Evolutionary conservation across 2,888 invertebrate species (phyloP).

Genomic region (Nomada lathburiana): DNA sequence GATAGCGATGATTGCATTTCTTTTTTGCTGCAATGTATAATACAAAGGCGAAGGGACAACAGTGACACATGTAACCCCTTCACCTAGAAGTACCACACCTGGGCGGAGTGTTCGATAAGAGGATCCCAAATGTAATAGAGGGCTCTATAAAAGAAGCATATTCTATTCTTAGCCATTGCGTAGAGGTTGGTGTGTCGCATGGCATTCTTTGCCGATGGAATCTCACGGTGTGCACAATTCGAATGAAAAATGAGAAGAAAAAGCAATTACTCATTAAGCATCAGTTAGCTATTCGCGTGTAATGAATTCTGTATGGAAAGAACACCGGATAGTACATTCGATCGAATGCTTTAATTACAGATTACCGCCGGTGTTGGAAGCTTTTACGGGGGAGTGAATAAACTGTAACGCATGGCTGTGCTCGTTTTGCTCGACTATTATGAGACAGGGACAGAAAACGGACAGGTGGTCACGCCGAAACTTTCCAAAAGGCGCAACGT

Average conservation of each 20-base stretch:
- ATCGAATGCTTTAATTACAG: no score
- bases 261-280: not conserved
- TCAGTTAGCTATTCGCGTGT: not conserved
- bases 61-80: slow-evolving; percentile 41
- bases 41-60: slow-evolving; percentile 15
- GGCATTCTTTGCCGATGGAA: slow-evolving; percentile 7
- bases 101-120: not conserved
- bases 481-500: no score
- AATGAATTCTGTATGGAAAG: no score
- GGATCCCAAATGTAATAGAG: not conserved
- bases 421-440: no score
- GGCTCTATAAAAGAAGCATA: not conserved
- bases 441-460: no score
- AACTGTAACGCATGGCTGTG: no score
- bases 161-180: slow-evolving; percentile 27
- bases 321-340: no score
- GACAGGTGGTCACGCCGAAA: no score
- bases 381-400: no score
- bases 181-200: not conserved
- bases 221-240: not conserved
- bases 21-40: not conserved
- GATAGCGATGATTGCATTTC: not conserved
- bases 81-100: not conserved
- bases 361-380: no score
- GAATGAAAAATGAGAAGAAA: not conserved